Conservation (phyloP, 2,113 vertebrate species). For the Carettochelys insculpta region DNA sequence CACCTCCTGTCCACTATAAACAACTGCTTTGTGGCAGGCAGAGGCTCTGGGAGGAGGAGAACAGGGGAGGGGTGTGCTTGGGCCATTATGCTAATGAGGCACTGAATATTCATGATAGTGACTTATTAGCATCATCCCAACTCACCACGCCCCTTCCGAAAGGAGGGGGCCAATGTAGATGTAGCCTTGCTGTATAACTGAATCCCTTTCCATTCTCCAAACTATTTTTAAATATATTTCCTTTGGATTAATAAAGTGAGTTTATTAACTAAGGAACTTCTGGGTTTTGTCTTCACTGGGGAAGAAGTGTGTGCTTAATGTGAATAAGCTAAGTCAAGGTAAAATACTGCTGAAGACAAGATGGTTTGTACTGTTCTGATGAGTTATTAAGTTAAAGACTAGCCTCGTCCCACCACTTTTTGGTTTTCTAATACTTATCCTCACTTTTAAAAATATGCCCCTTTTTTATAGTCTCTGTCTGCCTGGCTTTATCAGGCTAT, state of each 20-base stretch:
- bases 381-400: not conserved
- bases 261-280: not conserved
- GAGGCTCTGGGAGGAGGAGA: too few species aligned
- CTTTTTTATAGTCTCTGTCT: not conserved
- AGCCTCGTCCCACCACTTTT: not conserved
- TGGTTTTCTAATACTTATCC: not conserved
- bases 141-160: too few species aligned
- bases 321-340: accelerated
- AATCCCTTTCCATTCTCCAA: not conserved
- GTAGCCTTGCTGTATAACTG: too few species aligned
- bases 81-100: too few species aligned
- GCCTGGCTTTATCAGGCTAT: not conserved
- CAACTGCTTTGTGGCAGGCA: too few species aligned
- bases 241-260: not conserved
- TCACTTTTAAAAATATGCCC: not conserved
- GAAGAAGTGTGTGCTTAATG: not conserved
- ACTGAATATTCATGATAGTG: too few species aligned
- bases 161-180: too few species aligned
- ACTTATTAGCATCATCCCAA: too few species aligned
- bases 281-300: not conserved
- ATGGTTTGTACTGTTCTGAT: not conserved
- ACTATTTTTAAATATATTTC: not conserved
- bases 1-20: too few species aligned
- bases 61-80: too few species aligned
- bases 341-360: not conserved